phyloP scores from a whole-genome alignment of 2,113 vertebrate genomes.

The Sebastes fasciatus region DNA sequence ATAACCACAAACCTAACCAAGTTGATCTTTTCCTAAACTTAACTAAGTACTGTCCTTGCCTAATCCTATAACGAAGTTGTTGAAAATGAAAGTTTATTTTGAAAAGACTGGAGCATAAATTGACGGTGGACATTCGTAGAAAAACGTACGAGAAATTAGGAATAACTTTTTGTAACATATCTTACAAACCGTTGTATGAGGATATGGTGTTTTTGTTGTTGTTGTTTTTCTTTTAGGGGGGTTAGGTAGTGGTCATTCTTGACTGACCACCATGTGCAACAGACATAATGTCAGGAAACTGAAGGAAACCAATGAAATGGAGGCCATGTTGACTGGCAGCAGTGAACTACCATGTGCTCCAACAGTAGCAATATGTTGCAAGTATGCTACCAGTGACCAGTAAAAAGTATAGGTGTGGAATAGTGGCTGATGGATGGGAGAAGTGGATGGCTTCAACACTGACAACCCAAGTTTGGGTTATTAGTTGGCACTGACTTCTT shows the following conservation, averaged over 20 bases:
- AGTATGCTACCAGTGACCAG: not conserved
- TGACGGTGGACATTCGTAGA: no score
- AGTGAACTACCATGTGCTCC: not conserved
- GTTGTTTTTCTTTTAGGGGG: no score
- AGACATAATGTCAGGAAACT: not conserved
- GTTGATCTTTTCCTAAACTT: no score
- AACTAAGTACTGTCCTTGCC: no score
- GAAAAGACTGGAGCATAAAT: no score
- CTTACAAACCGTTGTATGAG: no score
- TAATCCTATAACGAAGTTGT: no score
- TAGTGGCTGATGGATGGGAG: not conserved
- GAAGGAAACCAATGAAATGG: not conserved
- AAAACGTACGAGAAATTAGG: no score
- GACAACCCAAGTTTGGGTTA: not conserved
- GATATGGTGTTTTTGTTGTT: no score
- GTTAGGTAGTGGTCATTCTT: not conserved
- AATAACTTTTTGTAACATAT: no score
- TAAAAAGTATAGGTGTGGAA: not conserved
- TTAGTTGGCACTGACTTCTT: not conserved
- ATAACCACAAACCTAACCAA: no score
- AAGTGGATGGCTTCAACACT: not conserved
- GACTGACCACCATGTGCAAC: not conserved
- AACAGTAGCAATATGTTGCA: not conserved
- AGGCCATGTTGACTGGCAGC: not conserved
- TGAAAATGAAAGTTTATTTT: no score